Percentiles rank a stretch among this genome's conserved stretches.
These are phyloP conservation scores for Rhinophrynus dorsalis DNA, from an alignment of 2,797 vertebrate species.

Conservation along the genomic window DNA sequence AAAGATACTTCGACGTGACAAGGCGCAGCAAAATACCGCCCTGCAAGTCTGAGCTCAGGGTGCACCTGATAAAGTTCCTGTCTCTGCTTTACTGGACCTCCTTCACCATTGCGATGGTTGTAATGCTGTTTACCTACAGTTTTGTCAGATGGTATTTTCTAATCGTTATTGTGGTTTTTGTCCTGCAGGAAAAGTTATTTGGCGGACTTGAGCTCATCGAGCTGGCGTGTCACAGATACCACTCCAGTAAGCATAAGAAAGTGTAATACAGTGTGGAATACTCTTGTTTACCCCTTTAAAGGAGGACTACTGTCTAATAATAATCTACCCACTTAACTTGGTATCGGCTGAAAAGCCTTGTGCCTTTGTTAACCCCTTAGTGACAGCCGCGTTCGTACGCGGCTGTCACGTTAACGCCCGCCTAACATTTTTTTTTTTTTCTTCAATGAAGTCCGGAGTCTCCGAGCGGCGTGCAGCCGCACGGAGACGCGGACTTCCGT, in stretches of 20 bases:
- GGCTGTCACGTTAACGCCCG: too few species aligned
- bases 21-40: slow-evolving; percentile 77
- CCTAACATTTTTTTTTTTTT: too few species aligned
- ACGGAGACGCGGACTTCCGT: too few species aligned
- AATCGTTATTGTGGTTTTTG: slow-evolving; percentile 70
- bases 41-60: slow-evolving; percentile 89
- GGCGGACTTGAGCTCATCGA: slow-evolving; percentile 93
- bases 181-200: slow-evolving; percentile 79
- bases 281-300: too few species aligned
- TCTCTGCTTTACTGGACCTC: slow-evolving; percentile 88
- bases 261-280: neutral
- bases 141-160: slow-evolving; percentile 78
- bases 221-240: slow-evolving; percentile 79
- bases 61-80: slow-evolving; percentile 77
- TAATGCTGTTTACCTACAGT: slow-evolving; percentile 77
- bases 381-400: too few species aligned
- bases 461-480: too few species aligned
- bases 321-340: too few species aligned
- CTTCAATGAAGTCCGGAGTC: too few species aligned
- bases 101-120: slow-evolving; percentile 74
- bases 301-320: too few species aligned
- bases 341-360: too few species aligned
- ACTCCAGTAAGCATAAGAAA: slow-evolving; percentile 49
- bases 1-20: slow-evolving; percentile 70
- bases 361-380: too few species aligned